These are phyloP conservation scores for Eumerus sabulonum DNA, from an alignment of 2,888 invertebrate genomes.

Conservation along the genomic window DNA sequence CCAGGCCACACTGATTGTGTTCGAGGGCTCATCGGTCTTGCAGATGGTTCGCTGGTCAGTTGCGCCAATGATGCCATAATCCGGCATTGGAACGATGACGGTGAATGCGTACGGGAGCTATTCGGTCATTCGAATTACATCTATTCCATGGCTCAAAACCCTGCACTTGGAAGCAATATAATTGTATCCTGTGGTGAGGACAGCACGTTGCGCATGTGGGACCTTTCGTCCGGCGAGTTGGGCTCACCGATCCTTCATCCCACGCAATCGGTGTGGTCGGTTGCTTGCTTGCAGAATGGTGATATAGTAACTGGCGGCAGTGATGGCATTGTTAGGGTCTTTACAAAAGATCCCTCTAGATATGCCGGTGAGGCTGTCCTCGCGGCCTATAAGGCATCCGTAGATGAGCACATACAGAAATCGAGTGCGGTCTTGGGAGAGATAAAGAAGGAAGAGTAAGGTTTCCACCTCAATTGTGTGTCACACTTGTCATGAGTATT, in stretches of 20 bases:
- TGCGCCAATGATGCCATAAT: slow-evolving; percentile 96
- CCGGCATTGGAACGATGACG: slow-evolving; percentile 89
- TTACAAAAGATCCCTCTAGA: slow-evolving; percentile 86
- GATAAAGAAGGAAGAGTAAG: slow-evolving; percentile 90
- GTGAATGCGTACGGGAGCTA: slow-evolving; percentile 87
- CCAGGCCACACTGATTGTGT: slow-evolving; percentile 97
- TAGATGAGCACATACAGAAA: slow-evolving; percentile 82
- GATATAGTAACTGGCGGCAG: slow-evolving; percentile 94
- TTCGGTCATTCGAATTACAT: slow-evolving; percentile 94
- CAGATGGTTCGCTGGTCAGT: slow-evolving; percentile 88
- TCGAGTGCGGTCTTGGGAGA: slow-evolving; percentile 89
- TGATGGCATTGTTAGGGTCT: slow-evolving; percentile 93
- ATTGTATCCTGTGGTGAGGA: slow-evolving; percentile 95
- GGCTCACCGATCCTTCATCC: slow-evolving; percentile 81
- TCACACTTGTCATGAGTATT: no score
- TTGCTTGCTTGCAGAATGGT: slow-evolving; percentile 88
- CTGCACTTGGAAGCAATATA: slow-evolving; percentile 80
- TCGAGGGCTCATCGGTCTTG: slow-evolving; percentile 86
- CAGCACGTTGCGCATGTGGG: slow-evolving; percentile 90
- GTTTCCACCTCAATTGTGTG: slow-evolving; percentile 60
- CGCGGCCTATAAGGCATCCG: slow-evolving; percentile 86
- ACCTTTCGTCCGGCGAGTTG: slow-evolving; percentile 74
- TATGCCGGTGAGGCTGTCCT: slow-evolving; percentile 83
- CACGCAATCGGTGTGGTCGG: slow-evolving; percentile 93
- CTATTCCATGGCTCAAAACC: slow-evolving; percentile 84